These are phyloP conservation scores for Fabriciana adippe DNA, from an alignment of 2,888 invertebrate species.

Conservation along the genomic window DNA sequence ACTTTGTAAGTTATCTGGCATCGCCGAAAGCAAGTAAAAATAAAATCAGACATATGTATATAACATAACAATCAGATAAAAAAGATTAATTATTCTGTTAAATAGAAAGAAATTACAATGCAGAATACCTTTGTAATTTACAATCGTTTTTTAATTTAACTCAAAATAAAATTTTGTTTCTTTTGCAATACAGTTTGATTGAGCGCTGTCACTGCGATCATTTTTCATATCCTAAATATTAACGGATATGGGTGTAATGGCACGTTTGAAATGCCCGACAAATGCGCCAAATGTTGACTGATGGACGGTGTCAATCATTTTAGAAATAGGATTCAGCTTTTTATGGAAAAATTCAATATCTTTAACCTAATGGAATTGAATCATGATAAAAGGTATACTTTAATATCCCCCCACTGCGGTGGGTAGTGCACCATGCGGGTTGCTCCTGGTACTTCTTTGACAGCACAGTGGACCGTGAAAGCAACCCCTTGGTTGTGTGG, in stretches of 20 bases:
- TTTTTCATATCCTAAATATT: conserved; percentile 32
- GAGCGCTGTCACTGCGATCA: conserved; percentile 27
- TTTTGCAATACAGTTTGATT: conserved; percentile 6
- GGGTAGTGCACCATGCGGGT: too few relatives aligned
- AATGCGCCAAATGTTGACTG: conserved; percentile 20
- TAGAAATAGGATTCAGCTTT: conserved; percentile 26
- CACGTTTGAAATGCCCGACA: conserved; percentile 22
- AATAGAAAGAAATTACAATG: too few relatives aligned
- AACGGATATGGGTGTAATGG: conserved; percentile 27
- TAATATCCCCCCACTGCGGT: too few relatives aligned
- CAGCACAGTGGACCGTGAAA: too few relatives aligned
- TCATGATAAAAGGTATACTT: neutral
- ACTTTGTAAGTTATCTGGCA: too few relatives aligned
- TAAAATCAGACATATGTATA: too few relatives aligned
- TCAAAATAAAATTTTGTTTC: neutral
- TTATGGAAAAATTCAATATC: neutral
- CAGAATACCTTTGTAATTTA: neutral
- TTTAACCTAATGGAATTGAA: neutral
- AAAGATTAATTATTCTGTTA: too few relatives aligned
- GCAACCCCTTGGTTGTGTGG: too few relatives aligned
- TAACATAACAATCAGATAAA: too few relatives aligned
- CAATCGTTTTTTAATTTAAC: neutral
- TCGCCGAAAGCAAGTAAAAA: too few relatives aligned
- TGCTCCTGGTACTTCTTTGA: too few relatives aligned
- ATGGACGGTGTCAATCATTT: conserved; percentile 34